Evolutionary conservation across 2,888 invertebrate genomes (phyloP).

Genomic region (Diarsia dahlii): DNA sequence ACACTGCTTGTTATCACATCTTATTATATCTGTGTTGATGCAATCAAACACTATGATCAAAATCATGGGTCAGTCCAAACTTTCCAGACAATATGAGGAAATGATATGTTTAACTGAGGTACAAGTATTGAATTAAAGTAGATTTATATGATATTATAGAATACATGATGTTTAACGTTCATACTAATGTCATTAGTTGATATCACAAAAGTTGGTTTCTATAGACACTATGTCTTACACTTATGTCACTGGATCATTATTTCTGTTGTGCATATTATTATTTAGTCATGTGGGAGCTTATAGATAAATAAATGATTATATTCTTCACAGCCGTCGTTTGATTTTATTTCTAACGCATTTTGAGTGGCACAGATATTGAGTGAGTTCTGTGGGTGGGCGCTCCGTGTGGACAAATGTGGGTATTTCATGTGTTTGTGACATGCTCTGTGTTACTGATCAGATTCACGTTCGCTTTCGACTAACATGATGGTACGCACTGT

Average conservation of each 20-base stretch:
- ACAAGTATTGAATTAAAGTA: constrained; percentile 80
- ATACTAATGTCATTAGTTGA: constrained; percentile 68
- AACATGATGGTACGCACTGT: constrained; percentile 65
- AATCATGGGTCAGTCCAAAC: constrained; percentile 70
- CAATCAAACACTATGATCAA: constrained; percentile 70
- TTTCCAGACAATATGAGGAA: constrained; percentile 80
- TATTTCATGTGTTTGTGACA: constrained; percentile 56
- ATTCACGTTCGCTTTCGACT: constrained; percentile 61
- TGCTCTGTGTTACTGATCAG: constrained; percentile 57
- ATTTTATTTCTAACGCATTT: constrained; percentile 81
- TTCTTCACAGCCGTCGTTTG: constrained; percentile 86
- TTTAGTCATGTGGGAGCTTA: constrained; percentile 81
- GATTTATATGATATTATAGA: constrained; percentile 72
- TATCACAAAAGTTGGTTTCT: constrained; percentile 60
- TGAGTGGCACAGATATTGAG: constrained; percentile 65
- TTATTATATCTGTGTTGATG: constrained; percentile 71
- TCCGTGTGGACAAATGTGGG: constrained; percentile 63
- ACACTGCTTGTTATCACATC: constrained; percentile 72
- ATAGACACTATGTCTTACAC: constrained; percentile 59
- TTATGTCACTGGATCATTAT: constrained; percentile 69
- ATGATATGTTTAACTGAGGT: constrained; percentile 78
- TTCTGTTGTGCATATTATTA: constrained; percentile 78
- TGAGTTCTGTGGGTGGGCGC: constrained; percentile 55
- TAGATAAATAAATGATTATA: constrained; percentile 87
- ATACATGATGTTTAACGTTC: constrained; percentile 71